Conservation (phyloP, 2,113 vertebrate species). For the Oreochromis aureus region DNA sequence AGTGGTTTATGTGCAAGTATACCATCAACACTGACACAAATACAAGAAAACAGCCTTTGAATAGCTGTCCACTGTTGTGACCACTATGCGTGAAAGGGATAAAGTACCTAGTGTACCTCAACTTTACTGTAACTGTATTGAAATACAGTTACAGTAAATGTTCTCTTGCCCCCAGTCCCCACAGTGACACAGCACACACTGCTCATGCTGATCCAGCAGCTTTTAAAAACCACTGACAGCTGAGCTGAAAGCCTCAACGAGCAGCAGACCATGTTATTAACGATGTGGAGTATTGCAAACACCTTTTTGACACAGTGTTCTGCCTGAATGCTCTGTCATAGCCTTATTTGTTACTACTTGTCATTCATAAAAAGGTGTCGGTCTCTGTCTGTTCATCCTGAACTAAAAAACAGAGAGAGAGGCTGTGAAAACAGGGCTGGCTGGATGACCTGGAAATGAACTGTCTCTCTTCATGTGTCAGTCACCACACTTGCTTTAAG, state of each 20-base stretch:
- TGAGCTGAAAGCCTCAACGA: neutral
- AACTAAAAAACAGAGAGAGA: neutral
- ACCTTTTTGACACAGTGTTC: neutral
- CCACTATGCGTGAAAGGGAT: neutral
- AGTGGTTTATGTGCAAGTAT: neutral
- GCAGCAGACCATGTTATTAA: neutral
- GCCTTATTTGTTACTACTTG: neutral
- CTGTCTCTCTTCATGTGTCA: neutral
- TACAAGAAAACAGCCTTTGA: neutral
- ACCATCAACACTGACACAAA: neutral
- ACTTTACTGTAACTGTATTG: neutral
- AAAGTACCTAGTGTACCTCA: neutral
- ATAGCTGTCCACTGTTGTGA: neutral
- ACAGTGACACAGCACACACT: neutral
- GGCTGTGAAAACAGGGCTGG: neutral
- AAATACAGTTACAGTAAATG: neutral
- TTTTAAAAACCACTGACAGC: neutral
- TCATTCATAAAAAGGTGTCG: neutral
- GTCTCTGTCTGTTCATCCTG: neutral
- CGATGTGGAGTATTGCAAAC: neutral
- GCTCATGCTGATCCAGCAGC: neutral
- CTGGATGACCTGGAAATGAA: neutral
- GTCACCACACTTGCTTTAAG: neutral
- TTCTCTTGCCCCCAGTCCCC: neutral
- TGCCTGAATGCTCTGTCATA: neutral